These are phyloP conservation scores for Gallinago undulata DNA, from an alignment of 2,113 vertebrate genomes.

Conservation along the genomic window DNA sequence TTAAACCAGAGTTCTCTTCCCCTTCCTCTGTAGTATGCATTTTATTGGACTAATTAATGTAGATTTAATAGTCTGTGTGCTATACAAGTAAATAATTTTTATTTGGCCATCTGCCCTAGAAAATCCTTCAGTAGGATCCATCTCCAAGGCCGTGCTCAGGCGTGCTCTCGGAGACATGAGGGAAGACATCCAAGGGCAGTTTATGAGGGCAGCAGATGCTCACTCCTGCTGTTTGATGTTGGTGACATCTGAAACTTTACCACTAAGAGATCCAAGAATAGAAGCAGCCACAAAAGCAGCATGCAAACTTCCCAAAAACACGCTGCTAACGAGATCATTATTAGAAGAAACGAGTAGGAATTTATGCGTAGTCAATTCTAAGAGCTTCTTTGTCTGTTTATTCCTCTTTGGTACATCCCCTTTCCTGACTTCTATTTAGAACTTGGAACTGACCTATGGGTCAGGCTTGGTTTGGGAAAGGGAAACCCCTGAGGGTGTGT, in stretches of 20 bases:
- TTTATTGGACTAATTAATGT: background rate
- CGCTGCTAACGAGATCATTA: background rate
- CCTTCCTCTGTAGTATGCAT: background rate
- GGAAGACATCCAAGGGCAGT: background rate
- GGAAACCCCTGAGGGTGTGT: background rate
- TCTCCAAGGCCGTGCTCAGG: background rate
- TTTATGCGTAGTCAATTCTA: background rate
- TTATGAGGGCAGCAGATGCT: conserved; percentile 16
- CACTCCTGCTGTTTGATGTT: background rate
- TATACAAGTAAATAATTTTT: conserved; percentile 45
- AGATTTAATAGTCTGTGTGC: background rate
- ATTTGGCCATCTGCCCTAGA: conserved; percentile 43
- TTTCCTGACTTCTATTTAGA: background rate
- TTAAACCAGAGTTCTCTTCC: background rate
- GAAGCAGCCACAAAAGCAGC: background rate
- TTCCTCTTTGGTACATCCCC: background rate
- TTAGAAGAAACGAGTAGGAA: background rate
- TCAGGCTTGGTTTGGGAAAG: background rate
- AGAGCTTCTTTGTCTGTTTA: background rate
- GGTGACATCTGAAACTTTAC: conserved; percentile 11
- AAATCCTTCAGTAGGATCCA: background rate
- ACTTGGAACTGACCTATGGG: background rate
- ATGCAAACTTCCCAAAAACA: background rate
- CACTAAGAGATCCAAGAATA: background rate
- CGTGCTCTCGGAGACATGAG: background rate